Percentiles rank a stretch among this genome's conserved stretches.
phyloP scores from a whole-genome alignment of 2,113 vertebrate genomes.

The Tenrec ecaudatus region DNA sequence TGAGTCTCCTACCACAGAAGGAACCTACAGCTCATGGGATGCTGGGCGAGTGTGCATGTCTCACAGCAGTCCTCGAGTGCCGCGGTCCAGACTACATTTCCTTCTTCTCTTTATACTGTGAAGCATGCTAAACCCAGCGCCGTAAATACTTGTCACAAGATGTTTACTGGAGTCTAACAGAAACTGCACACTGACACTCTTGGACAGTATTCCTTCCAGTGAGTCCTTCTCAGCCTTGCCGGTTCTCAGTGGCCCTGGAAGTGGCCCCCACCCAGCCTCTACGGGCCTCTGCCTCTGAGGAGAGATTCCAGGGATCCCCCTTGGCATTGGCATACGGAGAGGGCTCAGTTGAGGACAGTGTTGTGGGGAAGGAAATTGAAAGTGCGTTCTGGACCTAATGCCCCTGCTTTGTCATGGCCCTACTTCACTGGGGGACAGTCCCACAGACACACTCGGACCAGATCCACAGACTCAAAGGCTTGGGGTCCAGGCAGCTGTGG shows the following conservation, averaged over 20 bases:
- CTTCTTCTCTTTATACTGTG: neutral
- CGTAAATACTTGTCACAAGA: conserved; percentile 63
- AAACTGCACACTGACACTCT: conserved; percentile 40
- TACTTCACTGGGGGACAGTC: neutral
- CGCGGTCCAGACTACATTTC: neutral
- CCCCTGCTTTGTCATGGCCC: neutral
- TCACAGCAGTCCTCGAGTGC: neutral
- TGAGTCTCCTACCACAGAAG: neutral
- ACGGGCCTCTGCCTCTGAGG: neutral
- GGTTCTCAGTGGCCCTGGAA: neutral
- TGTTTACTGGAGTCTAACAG: conserved; percentile 36
- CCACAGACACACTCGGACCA: too few relatives aligned
- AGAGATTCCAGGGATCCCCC: rapidly evolving
- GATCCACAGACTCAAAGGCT: neutral
- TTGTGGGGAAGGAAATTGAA: rapidly evolving
- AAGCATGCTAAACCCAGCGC: neutral
- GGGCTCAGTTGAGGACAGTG: neutral
- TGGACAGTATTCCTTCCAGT: neutral
- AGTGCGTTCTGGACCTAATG: neutral
- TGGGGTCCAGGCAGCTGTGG: neutral
- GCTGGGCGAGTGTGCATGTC: neutral
- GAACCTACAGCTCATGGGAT: neutral
- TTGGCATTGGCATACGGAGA: neutral
- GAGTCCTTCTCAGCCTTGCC: neutral
- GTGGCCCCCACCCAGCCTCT: neutral